Conservation (phyloP, 1,140 invertebrate species). For the Drosophila pseudoobscura region DNA sequence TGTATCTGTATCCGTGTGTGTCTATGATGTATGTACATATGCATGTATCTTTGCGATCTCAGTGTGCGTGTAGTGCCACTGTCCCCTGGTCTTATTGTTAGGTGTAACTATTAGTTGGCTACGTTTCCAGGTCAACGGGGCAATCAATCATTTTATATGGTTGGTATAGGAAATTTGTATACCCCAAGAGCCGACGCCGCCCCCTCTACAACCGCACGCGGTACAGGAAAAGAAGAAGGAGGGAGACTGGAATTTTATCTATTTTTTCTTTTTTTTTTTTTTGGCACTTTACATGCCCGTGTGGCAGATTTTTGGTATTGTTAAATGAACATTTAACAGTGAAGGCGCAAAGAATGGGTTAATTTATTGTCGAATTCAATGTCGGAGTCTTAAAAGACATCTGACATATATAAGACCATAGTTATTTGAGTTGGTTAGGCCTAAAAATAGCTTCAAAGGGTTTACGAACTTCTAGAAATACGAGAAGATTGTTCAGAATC, state of each 20-base stretch:
- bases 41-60: neutral
- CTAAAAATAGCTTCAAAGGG: too few species aligned
- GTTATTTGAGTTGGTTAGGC: neutral
- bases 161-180: slow-evolving; percentile 74
- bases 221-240: slow-evolving; percentile 19
- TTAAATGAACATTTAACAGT: slow-evolving; percentile 19
- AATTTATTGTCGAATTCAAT: slow-evolving; percentile 21
- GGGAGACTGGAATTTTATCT: slow-evolving; percentile 41
- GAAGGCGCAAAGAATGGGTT: slow-evolving; percentile 17
- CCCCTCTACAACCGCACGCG: slow-evolving; percentile 30
- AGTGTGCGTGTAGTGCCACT: slow-evolving; percentile 11
- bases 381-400: neutral
- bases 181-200: slow-evolving; percentile 7
- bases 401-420: neutral
- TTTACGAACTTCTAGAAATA: too few species aligned
- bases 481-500: too few species aligned
- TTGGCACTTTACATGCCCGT: slow-evolving; percentile 50
- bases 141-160: slow-evolving; percentile 80
- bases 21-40: too few species aligned
- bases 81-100: slow-evolving; percentile 65
- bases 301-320: slow-evolving; percentile 38
- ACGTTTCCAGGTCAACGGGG: slow-evolving; percentile 78
- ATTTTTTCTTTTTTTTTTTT: slow-evolving; percentile 18
- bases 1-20: slow-evolving; percentile 1
- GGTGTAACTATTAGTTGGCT: slow-evolving; percentile 78